Evolutionary conservation across 2,113 vertebrate genomes (phyloP).

Genomic region (Anolis sagrei): DNA sequence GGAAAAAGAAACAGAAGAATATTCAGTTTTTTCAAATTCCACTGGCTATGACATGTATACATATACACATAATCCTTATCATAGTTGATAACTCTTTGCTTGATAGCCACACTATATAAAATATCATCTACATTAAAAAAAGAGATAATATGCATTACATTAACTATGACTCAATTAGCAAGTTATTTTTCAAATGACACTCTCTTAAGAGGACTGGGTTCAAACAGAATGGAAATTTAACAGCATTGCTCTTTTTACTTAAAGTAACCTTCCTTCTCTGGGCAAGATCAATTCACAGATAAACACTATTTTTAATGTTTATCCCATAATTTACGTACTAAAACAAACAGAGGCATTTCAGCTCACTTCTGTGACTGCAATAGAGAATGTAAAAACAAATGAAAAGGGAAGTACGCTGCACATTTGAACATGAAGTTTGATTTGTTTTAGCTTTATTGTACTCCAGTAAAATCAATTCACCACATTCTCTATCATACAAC

Average conservation of each 20-base stretch:
- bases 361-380: slow-evolving; percentile 36
- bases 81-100: too few species aligned
- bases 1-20: too few species aligned
- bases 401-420: slow-evolving; percentile 18
- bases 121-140: neutral
- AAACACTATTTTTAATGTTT: neutral
- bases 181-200: neutral
- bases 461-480: neutral
- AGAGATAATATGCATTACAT: neutral
- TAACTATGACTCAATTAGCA: neutral
- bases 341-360: slow-evolving; percentile 35
- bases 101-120: neutral
- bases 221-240: neutral
- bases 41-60: too few species aligned
- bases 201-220: neutral
- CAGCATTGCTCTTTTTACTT: neutral
- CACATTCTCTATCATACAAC: neutral
- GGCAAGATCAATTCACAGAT: neutral
- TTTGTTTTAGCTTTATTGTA: neutral
- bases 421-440: slow-evolving; percentile 4
- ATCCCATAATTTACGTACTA: neutral
- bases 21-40: too few species aligned
- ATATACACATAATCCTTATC: too few species aligned
- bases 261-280: too few species aligned
- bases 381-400: neutral